Evolutionary conservation across 2,888 invertebrate species (phyloP).

Genomic region (Mesodorylaimus sp.): DNA sequence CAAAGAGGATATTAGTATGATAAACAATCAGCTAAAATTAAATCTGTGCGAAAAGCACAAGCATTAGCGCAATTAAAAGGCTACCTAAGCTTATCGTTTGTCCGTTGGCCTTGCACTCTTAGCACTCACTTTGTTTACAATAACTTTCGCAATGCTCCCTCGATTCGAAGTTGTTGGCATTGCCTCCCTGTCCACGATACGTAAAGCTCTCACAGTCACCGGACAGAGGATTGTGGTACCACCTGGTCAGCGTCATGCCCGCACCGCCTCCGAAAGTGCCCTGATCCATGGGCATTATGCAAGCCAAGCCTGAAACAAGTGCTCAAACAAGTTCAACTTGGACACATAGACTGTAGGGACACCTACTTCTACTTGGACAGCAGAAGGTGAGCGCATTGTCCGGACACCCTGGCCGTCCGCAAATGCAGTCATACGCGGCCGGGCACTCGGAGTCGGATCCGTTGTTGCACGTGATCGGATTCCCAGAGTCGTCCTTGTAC

Average conservation of each 20-base stretch:
- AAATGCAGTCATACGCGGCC: conserved; percentile 26
- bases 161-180: background rate
- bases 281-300: conserved; percentile 26
- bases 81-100: no score
- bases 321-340: background rate
- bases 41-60: no score
- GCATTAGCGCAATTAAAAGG: no score
- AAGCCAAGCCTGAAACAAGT: conserved; percentile 24
- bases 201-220: background rate
- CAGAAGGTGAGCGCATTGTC: conserved; percentile 28
- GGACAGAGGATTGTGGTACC: background rate
- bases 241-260: conserved; percentile 19
- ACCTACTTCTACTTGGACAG: conserved; percentile 24
- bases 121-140: conserved; percentile 12
- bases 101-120: no score
- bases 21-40: no score
- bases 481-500: background rate
- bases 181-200: background rate
- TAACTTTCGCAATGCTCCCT: conserved; percentile 1
- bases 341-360: background rate
- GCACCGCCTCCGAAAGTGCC: conserved; percentile 27
- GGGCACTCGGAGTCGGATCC: background rate
- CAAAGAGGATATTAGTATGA: no score
- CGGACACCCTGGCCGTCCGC: conserved; percentile 26
- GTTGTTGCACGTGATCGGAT: background rate